Evolutionary conservation across 2,113 vertebrate species (phyloP), one percentile per base, ranked within the genome.

Genomic region (Silurus asotus): DNA sequence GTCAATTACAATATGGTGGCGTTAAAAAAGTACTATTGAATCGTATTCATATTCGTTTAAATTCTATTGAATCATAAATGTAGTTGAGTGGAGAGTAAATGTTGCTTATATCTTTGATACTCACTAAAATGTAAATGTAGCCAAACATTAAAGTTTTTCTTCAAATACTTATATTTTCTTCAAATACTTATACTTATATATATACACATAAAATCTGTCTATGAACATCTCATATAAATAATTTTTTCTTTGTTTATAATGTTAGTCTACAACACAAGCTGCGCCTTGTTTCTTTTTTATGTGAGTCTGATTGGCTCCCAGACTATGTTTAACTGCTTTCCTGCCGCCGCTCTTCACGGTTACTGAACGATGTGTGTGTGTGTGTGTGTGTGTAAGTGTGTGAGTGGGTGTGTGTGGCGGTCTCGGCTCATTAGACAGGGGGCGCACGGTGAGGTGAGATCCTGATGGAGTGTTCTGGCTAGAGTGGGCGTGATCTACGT

Each of bases 401-500:
- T 79, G 88, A 37, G 59, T 55, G 74, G 8, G 84, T 56, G 84
- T 25, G 25, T 84, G 86, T 80, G 84, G 17, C 77, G 56, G 77
- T 59, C 77, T 85, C 64, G 61, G 75, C 49, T 62, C 84, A 65
- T 82, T 82, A 82, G 49, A 53, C 80, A 82, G 80, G 80, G 80
- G 80, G 80, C 80, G 80, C 80, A 82, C 48, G n/a, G 80, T 67
- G 80, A 64, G 62, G 61, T 86, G 64, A 69, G 37, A 58, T 64
- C 48, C 84, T 86, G 85, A 88, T 87, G 84, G 83, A 85, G 87
- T 81, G 81, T 59, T 89, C 75, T 90, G 87, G 88, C 83, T 25
- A 84, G 75, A 84, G 85, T 88, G 90, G 88, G 89, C 86, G 89
- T 72, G 88, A 51, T 83, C 90, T 90, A 89, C 25, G 28, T 83